Conservation (phyloP, 53 echinoderm and acorn worm genomes). For the Patiria pectinifera region DNA sequence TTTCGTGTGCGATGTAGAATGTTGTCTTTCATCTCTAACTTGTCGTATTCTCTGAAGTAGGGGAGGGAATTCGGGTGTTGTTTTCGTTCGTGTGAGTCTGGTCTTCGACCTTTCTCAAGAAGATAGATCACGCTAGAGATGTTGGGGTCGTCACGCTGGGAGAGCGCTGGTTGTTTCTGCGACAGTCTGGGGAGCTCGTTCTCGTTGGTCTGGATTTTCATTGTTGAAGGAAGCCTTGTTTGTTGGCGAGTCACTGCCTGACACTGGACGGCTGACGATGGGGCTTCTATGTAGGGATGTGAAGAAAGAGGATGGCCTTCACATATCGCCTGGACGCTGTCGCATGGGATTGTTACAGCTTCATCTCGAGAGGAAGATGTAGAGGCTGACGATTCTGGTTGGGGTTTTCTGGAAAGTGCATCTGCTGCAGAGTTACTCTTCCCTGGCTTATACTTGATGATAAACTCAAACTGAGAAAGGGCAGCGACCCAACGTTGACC, state of each 20-base stretch:
- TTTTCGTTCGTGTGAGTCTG: neutral
- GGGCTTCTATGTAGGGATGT: neutral
- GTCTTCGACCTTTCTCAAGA: neutral
- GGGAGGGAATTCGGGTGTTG: neutral
- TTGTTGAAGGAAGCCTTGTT: neutral
- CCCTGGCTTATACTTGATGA: conserved; percentile 11
- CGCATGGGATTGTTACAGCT: neutral
- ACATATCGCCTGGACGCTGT: conserved; percentile 29
- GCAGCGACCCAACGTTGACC: conserved; percentile 7
- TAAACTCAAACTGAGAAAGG: conserved; percentile 21
- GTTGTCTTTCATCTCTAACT: neutral
- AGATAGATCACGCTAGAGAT: neutral
- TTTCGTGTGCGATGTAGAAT: neutral
- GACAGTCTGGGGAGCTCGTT: conserved; percentile 9
- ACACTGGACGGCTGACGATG: neutral
- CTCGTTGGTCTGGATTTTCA: neutral
- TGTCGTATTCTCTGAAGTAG: conserved; percentile 26
- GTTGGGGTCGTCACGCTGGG: conserved; percentile 26
- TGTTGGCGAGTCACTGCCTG: neutral
- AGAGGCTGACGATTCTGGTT: neutral
- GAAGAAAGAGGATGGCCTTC: conserved; percentile 3
- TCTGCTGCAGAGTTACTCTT: conserved; percentile 14
- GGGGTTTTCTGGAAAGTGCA: conserved; percentile 4
- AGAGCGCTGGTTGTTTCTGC: neutral
- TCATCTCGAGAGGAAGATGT: neutral